Base-by-base conservation (phyloP, 1,140 invertebrate genomes). In the Meteorus sp. region DNA sequence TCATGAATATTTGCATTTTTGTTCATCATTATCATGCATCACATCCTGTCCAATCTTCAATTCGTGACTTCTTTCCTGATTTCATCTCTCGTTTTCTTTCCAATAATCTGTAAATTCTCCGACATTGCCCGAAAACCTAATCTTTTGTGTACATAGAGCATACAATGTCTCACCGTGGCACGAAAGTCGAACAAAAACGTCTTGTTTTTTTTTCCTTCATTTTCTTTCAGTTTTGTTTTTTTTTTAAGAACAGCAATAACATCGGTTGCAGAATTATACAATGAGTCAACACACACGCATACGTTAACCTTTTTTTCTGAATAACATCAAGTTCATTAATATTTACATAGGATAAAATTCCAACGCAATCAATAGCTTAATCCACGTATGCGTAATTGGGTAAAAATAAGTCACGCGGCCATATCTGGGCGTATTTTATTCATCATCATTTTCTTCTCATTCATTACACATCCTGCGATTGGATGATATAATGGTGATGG, bases 351-450 rank as follows among this genome's bases (percentile, higher is more conserved):
- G 59, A 56, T n/a, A 39, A 39, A 56, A 59, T 19, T 45, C 47
- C 55, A 66, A 66, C 52, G 50, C 23, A 37, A 54, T 59, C 15
- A 62, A 62, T 45, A 39, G 35, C 63, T 57, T 62, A 68, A 69
- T 62, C 54, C 54, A 62, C 35, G 44, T 51, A 53, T 47, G 31
- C 43, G 41, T 60, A 29, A 59, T 62, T 62, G 63, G 57, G 65
- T 60, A 67, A 69, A 68, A 68, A 67, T 66, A 69, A 68, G 45
- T 66, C 65, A 68, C 63, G 56, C 60, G 60, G 54, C 64, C n/a
- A n/a, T n/a, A 61, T 71, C 68, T 68, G 65, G 65, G 51, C 37
- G 41, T 53, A 35, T 52, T 35, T 15, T 52, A 17, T 52, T 29
- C 19, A 35, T 33, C 22, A 56, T 47, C n/a, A 43, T 47, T 56